These are phyloP conservation scores for Aquatica leii DNA, from an alignment of 2,888 invertebrate species.

Conservation along the genomic window DNA sequence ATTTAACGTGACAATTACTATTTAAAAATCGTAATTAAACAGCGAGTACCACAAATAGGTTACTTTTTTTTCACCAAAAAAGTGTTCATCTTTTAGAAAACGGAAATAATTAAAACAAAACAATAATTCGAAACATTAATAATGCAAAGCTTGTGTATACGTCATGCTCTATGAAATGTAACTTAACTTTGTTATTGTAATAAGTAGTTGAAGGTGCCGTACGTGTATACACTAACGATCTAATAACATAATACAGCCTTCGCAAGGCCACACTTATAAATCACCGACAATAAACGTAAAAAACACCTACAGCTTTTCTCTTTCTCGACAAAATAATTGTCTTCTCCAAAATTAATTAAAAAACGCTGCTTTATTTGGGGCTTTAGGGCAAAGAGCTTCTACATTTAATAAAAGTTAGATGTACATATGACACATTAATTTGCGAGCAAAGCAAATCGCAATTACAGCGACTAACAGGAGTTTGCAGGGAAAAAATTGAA, in stretches of 20 bases:
- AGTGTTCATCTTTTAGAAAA: no score
- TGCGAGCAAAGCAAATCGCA: not conserved
- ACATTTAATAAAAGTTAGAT: not conserved
- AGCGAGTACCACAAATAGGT: no score
- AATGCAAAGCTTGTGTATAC: conserved; percentile 15
- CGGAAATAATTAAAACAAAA: no score
- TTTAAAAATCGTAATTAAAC: no score
- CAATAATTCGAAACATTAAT: conserved; percentile 8
- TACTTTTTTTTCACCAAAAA: no score
- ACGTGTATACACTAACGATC: conserved; percentile 40
- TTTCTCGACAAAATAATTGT: conserved; percentile 17
- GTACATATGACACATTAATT: conserved; percentile 5
- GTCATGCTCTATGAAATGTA: conserved; percentile 30
- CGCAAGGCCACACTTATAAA: conserved; percentile 43
- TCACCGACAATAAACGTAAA: conserved; percentile 42
- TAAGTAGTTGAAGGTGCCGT: conserved; percentile 40
- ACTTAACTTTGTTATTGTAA: conserved; percentile 36
- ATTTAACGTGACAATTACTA: no score
- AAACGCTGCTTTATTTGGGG: no score
- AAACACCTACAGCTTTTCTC: conserved; percentile 46
- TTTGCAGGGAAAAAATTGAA: conserved; percentile 4
- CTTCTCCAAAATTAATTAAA: no score
- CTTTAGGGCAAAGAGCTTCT: not conserved
- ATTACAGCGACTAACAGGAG: conserved; percentile 6
- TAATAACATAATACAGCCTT: conserved; percentile 43